phyloP scores from a whole-genome alignment of 2,888 invertebrate genomes.

The Elgonia sp. region DNA sequence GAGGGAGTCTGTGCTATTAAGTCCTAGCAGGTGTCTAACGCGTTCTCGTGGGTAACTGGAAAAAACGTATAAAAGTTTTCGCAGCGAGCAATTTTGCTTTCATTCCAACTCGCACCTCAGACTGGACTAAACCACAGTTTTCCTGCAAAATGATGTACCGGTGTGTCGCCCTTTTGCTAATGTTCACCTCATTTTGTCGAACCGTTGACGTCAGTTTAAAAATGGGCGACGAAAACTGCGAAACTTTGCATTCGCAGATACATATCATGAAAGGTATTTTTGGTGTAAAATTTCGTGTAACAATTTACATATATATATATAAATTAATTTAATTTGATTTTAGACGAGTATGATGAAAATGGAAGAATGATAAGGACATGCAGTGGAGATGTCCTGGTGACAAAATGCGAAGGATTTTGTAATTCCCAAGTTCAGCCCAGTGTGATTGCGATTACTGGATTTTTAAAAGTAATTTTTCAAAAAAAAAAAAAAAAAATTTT shows the following conservation, averaged over 20 bases:
- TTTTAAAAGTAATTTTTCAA: slow-evolving; percentile 93
- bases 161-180: slow-evolving; percentile 19
- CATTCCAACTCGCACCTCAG: slow-evolving; percentile 78
- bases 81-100: slow-evolving; percentile 78
- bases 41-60: slow-evolving; percentile 79
- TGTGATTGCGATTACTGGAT: slow-evolving; percentile 95
- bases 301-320: too few relatives aligned
- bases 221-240: slow-evolving; percentile 90
- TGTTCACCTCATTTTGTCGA: slow-evolving; percentile 19
- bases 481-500: too few relatives aligned
- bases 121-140: slow-evolving; percentile 13
- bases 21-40: slow-evolving; percentile 82
- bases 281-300: too few relatives aligned
- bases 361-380: slow-evolving; percentile 95
- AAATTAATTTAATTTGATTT: slow-evolving; percentile 16
- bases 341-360: slow-evolving; percentile 95
- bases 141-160: slow-evolving; percentile 28
- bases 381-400: slow-evolving; percentile 95
- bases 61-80: slow-evolving; percentile 84
- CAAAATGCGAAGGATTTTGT: slow-evolving; percentile 97
- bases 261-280: slow-evolving; percentile 95
- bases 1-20: slow-evolving; percentile 80
- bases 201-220: slow-evolving; percentile 37
- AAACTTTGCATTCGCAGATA: slow-evolving; percentile 94
- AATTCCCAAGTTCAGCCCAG: slow-evolving; percentile 97